These are phyloP conservation scores for Calidris pugnax DNA, from an alignment of 2,113 vertebrate species.

Conservation along the genomic window DNA sequence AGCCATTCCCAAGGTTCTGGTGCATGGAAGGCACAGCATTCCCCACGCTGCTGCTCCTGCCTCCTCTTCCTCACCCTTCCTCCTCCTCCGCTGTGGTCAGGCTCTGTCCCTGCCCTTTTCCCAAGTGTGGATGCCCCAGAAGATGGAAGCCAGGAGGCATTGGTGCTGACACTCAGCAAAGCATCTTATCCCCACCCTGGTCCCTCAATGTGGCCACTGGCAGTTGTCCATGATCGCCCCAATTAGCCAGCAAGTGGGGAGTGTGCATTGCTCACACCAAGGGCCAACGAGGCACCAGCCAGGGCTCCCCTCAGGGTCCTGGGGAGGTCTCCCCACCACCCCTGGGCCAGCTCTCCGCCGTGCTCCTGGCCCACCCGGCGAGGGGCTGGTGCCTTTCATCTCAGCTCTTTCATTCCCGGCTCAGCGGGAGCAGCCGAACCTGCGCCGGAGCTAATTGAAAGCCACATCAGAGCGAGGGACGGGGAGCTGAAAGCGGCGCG, in stretches of 20 bases:
- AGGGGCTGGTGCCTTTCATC: background rate
- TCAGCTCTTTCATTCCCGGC: background rate
- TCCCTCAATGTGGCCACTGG: fast-evolving
- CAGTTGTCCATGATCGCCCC: fast-evolving
- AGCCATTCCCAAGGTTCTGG: background rate
- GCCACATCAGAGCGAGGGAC: background rate
- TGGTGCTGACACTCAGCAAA: background rate
- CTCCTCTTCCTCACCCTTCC: background rate
- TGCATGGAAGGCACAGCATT: background rate
- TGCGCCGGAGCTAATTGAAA: background rate
- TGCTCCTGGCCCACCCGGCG: fast-evolving
- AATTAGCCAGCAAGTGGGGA: background rate
- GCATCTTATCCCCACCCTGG: too few relatives aligned
- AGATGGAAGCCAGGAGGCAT: background rate
- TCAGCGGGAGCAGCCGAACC: background rate
- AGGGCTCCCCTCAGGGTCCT: fast-evolving
- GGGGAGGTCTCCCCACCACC: fast-evolving
- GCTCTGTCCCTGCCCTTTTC: background rate
- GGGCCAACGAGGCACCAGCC: background rate
- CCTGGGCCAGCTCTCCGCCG: background rate
- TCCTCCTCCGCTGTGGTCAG: background rate
- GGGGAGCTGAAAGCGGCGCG: background rate
- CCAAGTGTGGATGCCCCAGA: fast-evolving
- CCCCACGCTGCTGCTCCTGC: background rate
- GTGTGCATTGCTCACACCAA: fast-evolving